Conservation (phyloP, 2,888 invertebrate genomes). For the Isotomurus palustris region DNA sequence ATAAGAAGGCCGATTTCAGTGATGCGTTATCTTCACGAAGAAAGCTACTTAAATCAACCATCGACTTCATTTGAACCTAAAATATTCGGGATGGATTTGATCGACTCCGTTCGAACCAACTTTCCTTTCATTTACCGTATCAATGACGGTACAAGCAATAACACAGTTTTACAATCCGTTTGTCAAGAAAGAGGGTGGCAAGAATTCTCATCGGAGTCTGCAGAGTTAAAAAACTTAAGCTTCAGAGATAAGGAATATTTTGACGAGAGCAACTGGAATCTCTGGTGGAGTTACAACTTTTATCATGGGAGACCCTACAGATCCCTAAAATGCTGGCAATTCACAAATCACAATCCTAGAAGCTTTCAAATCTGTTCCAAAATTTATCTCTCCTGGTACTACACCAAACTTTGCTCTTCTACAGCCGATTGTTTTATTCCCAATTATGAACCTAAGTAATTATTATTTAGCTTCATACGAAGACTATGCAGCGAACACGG, state of each 20-base stretch:
- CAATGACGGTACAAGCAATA: slow-evolving; percentile 28
- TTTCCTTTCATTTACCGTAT: slow-evolving; percentile 38
- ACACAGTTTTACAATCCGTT: slow-evolving; percentile 54
- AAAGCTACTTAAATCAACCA: too few relatives aligned
- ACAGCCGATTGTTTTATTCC: neutral
- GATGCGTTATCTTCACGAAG: too few relatives aligned
- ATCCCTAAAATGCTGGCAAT: slow-evolving; percentile 68
- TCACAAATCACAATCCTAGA: slow-evolving; percentile 76
- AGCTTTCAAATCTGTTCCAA: slow-evolving; percentile 79
- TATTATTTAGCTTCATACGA: slow-evolving; percentile 52
- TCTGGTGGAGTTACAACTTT: slow-evolving; percentile 76
- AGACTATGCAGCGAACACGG: slow-evolving; percentile 78
- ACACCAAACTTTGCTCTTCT: neutral
- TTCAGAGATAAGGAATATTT: slow-evolving; percentile 52
- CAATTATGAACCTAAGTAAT: neutral
- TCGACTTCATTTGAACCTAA: too few relatives aligned
- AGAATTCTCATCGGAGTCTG: too few relatives aligned
- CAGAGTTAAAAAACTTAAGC: slow-evolving; percentile 49
- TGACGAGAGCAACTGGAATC: slow-evolving; percentile 62
- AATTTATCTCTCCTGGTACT: slow-evolving; percentile 68
- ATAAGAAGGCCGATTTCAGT: too few relatives aligned
- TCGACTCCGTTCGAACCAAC: slow-evolving; percentile 20
- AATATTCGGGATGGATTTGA: neutral
- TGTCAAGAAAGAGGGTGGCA: slow-evolving; percentile 76
- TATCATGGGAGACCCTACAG: slow-evolving; percentile 54